Conservation (phyloP, 2,888 invertebrate species). For the Diaperis boleti region DNA sequence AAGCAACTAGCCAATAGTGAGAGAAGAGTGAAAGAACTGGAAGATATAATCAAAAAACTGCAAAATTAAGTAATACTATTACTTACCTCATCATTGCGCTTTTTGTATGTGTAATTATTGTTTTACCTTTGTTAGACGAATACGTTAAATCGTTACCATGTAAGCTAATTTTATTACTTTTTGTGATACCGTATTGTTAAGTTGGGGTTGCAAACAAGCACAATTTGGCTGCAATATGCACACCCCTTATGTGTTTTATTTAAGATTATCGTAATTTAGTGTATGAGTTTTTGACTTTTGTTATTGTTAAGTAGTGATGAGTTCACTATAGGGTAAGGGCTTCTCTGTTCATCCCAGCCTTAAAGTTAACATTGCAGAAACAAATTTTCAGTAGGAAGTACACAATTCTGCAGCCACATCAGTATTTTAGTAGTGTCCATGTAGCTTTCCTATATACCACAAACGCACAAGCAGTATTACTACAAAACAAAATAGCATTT, state of each 20-base stretch:
- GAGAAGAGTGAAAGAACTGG: conserved; percentile 83
- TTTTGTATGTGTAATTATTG: neutral
- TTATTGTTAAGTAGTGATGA: too few species aligned
- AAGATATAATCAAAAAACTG: conserved; percentile 77
- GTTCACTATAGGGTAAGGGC: too few species aligned
- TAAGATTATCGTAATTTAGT: too few species aligned
- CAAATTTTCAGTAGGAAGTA: too few species aligned
- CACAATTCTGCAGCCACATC: conserved; percentile 37
- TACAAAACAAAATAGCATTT: conserved; percentile 1
- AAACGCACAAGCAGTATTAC: conserved; percentile 24
- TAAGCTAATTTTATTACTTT: conserved; percentile 22
- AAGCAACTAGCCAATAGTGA: conserved; percentile 85
- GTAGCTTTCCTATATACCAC: conserved; percentile 28
- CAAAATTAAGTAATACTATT: conserved; percentile 67
- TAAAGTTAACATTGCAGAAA: too few species aligned
- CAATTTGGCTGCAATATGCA: too few species aligned
- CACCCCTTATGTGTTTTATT: too few species aligned
- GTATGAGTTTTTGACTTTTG: too few species aligned
- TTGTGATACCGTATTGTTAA: neutral
- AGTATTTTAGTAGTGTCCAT: conserved; percentile 32
- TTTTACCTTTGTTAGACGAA: conserved; percentile 7
- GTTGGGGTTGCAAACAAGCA: conserved; percentile 28
- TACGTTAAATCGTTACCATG: conserved; percentile 22
- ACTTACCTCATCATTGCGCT: too few species aligned
- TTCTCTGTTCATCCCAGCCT: too few species aligned